Evolutionary conservation across 2,113 vertebrate species (phyloP).

Genomic region (Malurus alboscapulatus): DNA sequence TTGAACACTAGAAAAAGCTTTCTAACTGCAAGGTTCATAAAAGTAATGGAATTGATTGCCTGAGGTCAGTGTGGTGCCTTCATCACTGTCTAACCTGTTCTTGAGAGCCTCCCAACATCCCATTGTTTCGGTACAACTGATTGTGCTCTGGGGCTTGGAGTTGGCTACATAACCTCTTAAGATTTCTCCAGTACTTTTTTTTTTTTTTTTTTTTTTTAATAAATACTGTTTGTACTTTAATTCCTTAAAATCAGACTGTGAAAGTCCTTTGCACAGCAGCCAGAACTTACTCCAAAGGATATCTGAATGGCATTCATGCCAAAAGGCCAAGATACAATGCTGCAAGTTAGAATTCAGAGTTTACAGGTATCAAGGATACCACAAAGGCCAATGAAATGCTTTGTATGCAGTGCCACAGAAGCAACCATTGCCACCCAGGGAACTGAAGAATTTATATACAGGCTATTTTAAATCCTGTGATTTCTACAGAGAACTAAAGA

Average conservation of each 20-base stretch:
- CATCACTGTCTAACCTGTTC: neutral
- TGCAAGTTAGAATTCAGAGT: neutral
- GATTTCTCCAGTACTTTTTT: neutral
- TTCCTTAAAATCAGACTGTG: neutral
- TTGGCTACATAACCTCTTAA: neutral
- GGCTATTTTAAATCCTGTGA: neutral
- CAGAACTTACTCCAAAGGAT: neutral
- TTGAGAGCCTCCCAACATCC: neutral
- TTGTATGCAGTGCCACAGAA: neutral
- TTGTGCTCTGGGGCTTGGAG: neutral
- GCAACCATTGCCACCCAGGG: neutral
- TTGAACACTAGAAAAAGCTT: slow-evolving; percentile 13
- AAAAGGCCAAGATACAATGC: neutral
- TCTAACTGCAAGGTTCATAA: neutral
- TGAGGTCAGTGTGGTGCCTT: slow-evolving; percentile 8
- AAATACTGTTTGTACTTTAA: neutral
- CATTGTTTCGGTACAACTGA: neutral
- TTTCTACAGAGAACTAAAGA: neutral
- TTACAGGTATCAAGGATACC: neutral
- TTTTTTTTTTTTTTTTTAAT: no score
- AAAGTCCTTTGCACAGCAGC: neutral
- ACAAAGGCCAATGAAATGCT: neutral
- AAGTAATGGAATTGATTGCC: slow-evolving; percentile 24
- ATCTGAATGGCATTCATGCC: neutral
- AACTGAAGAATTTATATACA: neutral